Conservation (phyloP, 2,797 vertebrate species). For the Sitta carolinensis region DNA sequence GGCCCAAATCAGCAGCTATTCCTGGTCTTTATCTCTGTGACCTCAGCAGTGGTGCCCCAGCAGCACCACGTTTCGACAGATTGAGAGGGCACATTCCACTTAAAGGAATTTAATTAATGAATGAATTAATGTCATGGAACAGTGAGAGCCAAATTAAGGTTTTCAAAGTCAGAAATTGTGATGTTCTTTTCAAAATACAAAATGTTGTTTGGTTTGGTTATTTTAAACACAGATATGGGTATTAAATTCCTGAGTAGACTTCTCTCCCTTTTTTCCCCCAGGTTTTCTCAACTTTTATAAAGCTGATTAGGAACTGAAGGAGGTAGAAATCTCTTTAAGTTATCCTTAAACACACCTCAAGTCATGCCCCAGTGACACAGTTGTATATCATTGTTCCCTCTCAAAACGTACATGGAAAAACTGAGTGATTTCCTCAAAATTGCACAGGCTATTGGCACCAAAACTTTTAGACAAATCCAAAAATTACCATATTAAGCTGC, state of each 20-base stretch:
- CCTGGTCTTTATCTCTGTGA: not conserved
- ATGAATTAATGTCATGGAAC: not conserved
- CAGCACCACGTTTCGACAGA: not conserved
- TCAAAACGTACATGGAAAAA: not conserved
- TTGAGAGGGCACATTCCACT: not conserved
- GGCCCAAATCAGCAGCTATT: not conserved
- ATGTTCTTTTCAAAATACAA: not conserved
- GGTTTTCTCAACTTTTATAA: not conserved
- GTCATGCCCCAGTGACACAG: not conserved
- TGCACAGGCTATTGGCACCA: constrained; percentile 14
- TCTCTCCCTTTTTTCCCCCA: not conserved
- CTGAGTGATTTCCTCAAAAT: not conserved
- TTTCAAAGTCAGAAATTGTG: not conserved
- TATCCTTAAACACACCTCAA: not conserved
- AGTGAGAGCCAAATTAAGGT: not conserved
- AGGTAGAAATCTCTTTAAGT: not conserved
- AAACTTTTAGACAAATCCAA: constrained; percentile 33
- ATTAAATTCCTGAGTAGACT: not conserved
- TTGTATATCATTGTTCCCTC: not conserved
- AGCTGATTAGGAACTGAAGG: not conserved
- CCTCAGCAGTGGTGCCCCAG: not conserved
- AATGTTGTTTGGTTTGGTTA: not conserved
- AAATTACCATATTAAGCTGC: constrained; percentile 36
- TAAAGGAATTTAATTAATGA: not conserved
- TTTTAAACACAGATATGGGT: not conserved